Evolutionary conservation across 1,140 invertebrate species (phyloP).

Genomic region (Drosophila sechellia): DNA sequence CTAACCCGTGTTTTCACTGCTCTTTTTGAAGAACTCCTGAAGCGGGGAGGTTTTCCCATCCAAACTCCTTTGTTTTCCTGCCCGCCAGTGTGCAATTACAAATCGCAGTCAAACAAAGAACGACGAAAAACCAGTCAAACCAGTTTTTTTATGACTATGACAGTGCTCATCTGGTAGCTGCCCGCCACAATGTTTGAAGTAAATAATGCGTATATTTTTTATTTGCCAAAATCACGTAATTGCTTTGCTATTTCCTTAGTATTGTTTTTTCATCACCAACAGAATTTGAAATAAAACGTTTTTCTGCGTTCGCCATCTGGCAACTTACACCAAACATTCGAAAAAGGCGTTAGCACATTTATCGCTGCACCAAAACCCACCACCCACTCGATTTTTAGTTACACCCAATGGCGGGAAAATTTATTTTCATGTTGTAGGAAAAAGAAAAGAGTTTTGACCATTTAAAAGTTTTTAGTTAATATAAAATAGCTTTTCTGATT

Average conservation of each 20-base stretch:
- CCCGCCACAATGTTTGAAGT: not conserved
- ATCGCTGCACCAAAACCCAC: not conserved
- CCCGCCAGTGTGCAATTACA: slow-evolving; percentile 16
- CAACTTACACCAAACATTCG: not conserved
- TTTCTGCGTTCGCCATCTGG: slow-evolving; percentile 3
- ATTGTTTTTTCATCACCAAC: not conserved
- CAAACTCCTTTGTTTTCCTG: slow-evolving; percentile 25
- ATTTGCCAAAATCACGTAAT: not conserved
- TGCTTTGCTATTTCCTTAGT: not conserved
- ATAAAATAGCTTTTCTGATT: too few relatives aligned
- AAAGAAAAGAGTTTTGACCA: too few relatives aligned
- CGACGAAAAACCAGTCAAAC: slow-evolving; percentile 49
- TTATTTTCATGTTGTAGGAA: not conserved
- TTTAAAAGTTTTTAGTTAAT: not conserved
- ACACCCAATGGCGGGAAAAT: not conserved
- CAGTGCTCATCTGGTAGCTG: not conserved
- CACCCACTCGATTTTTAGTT: not conserved
- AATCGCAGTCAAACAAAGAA: slow-evolving; percentile 31
- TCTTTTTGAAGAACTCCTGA: slow-evolving; percentile 11
- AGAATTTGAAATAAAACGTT: slow-evolving; percentile 15
- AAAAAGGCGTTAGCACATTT: not conserved
- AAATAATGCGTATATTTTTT: not conserved
- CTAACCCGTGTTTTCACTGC: slow-evolving; percentile 12
- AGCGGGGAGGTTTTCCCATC: slow-evolving; percentile 11
- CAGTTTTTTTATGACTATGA: slow-evolving; percentile 31